Conservation (phyloP, 2,888 invertebrate species). For the Amphipyra tragopoginis region DNA sequence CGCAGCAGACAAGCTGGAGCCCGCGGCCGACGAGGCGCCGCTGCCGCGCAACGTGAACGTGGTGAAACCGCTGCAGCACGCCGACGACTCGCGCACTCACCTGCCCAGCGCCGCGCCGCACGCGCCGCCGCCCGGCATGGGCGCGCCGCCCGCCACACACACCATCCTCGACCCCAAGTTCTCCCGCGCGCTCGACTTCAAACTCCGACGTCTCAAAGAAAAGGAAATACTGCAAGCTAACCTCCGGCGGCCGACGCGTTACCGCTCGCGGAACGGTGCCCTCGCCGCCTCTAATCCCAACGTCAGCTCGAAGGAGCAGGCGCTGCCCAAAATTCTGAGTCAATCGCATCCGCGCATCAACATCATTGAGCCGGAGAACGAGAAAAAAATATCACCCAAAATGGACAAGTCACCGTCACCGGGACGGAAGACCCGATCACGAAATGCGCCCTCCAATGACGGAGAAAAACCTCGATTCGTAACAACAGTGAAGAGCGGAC, state of each 20-base stretch:
- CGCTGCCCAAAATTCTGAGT: conserved; percentile 61
- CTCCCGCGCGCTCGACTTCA: conserved; percentile 93
- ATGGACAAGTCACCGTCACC: conserved; percentile 71
- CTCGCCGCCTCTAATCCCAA: conserved; percentile 89
- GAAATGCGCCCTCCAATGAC: conserved; percentile 62
- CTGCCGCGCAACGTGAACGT: conserved; percentile 71
- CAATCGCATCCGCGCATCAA: conserved; percentile 77
- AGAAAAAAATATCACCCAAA: conserved; percentile 62
- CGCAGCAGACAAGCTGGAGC: conserved; percentile 33
- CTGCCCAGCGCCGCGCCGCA: conserved; percentile 38
- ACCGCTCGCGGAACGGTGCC: conserved; percentile 69
- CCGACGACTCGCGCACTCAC: conserved; percentile 42
- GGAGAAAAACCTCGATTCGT: conserved; percentile 91
- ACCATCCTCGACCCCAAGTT: conserved; percentile 89
- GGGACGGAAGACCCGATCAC: conserved; percentile 61
- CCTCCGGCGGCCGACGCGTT: conserved; percentile 73
- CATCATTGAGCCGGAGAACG: conserved; percentile 61
- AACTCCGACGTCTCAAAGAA: conserved; percentile 92
- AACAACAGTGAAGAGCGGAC: conserved; percentile 94
- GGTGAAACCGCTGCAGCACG: conserved; percentile 78
- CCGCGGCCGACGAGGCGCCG: conserved; percentile 35
- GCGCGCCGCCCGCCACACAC: conserved; percentile 56
- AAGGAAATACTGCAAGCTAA: conserved; percentile 84
- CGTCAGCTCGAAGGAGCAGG: conserved; percentile 79
- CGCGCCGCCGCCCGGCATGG: conserved; percentile 53